Percentiles rank a stretch among this genome's conserved stretches.
Conservation (phyloP, 2,113 vertebrate species). For the Empidonax alnorum region DNA sequence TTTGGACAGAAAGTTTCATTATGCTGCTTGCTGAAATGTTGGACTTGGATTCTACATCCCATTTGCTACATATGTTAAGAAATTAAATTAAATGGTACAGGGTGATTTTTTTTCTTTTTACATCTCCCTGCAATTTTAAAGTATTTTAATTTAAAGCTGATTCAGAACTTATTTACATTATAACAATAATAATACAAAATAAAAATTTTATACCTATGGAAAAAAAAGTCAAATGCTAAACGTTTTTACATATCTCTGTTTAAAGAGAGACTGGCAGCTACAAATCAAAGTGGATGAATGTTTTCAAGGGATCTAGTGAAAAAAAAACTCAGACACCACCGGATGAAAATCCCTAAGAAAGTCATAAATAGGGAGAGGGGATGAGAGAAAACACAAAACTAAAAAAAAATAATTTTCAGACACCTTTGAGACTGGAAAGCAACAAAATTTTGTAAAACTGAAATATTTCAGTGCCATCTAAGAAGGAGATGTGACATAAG, state of each 20-base stretch:
- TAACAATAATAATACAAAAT: neutral
- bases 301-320: neutral
- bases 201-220: neutral
- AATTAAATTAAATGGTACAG: neutral
- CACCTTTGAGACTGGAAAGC: neutral
- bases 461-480: neutral
- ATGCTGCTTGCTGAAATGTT: neutral
- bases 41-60: neutral
- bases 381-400: neutral
- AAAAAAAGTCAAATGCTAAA: neutral
- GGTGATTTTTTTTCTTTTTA: neutral
- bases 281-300: neutral
- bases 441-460: neutral
- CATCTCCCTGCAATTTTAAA: neutral
- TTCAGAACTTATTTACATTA: neutral
- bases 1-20: slow-evolving; percentile 36
- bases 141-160: neutral
- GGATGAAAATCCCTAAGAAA: neutral
- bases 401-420: neutral
- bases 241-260: neutral
- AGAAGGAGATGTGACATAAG: neutral
- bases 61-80: slow-evolving; percentile 1
- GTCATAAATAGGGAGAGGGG: neutral
- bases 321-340: neutral
- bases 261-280: neutral